A percentile compares a stretch with the other conserved stretches of the same genome.
These are phyloP conservation scores for Megaleporinus macrocephalus DNA, from an alignment of 2,113 vertebrate species.

Conservation along the genomic window DNA sequence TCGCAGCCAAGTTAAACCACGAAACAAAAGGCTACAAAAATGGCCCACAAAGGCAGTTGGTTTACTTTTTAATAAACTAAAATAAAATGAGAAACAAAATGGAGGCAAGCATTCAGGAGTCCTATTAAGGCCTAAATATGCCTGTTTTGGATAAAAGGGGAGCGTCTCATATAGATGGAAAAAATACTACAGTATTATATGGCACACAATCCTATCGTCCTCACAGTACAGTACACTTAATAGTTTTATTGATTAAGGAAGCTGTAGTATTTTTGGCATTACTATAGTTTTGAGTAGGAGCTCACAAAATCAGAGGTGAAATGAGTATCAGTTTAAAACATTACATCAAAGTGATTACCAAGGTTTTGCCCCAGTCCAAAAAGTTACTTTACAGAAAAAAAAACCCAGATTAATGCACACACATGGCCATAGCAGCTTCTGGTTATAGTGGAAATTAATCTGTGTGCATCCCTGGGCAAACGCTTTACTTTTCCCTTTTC, in stretches of 20 bases:
- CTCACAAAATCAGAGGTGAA: constrained; percentile 31
- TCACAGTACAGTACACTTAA: constrained; percentile 60
- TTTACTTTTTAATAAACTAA: constrained; percentile 38
- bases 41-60: constrained; percentile 56
- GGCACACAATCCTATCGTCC: constrained; percentile 76
- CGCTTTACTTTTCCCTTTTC: background rate
- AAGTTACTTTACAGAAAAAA: constrained; percentile 25
- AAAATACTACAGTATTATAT: constrained; percentile 74
- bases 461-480: constrained; percentile 15
- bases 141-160: constrained; percentile 48
- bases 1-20: constrained; percentile 47
- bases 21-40: constrained; percentile 60
- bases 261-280: constrained; percentile 71
- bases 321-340: constrained; percentile 20
- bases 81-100: constrained; percentile 43
- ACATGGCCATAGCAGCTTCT: constrained; percentile 46
- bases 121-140: constrained; percentile 63
- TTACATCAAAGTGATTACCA: constrained; percentile 50
- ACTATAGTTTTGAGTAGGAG: constrained; percentile 57
- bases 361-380: constrained; percentile 80
- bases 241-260: constrained; percentile 61
- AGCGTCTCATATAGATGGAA: constrained; percentile 56
- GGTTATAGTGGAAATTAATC: constrained; percentile 28
- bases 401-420: constrained; percentile 20
- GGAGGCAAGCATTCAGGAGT: constrained; percentile 63